Evolutionary conservation across 2,113 vertebrate species (phyloP).

Genomic region (Neodon shergylaensis): DNA sequence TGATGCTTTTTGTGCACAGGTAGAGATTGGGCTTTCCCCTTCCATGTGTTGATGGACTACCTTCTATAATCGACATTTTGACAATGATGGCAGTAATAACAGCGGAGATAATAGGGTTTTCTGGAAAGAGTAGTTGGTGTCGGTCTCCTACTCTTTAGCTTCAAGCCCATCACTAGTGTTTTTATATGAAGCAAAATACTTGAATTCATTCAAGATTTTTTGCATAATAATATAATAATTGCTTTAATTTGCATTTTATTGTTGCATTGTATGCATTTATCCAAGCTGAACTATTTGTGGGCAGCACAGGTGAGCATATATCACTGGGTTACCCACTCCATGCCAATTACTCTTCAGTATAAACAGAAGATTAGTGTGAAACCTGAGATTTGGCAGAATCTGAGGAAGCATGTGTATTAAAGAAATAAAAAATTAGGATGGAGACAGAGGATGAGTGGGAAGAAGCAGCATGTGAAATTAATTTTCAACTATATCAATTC

Average conservation of each 20-base stretch:
- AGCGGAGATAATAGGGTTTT: slow-evolving; percentile 3
- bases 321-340: slow-evolving; percentile 25
- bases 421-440: slow-evolving; percentile 11
- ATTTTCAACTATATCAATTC: background rate
- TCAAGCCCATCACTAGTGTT: slow-evolving; percentile 27
- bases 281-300: slow-evolving; percentile 12
- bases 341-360: slow-evolving; percentile 27
- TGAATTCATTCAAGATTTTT: background rate
- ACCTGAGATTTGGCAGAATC: background rate
- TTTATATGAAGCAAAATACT: slow-evolving; percentile 39
- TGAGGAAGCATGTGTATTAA: slow-evolving; percentile 40
- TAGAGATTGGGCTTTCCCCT: background rate
- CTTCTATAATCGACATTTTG: background rate
- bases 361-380: slow-evolving; percentile 1
- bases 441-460: slow-evolving; percentile 10
- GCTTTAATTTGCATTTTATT: slow-evolving; percentile 57
- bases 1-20: background rate
- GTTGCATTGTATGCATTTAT: slow-evolving; percentile 39
- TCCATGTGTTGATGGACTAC: background rate
- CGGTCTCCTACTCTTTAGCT: background rate
- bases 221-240: slow-evolving; percentile 12
- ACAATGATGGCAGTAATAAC: background rate
- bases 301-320: slow-evolving; percentile 8
- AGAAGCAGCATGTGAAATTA: slow-evolving; percentile 40
- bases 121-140: background rate